Conservation (phyloP, 2,888 invertebrate genomes). For the Phyto melanocephala region DNA sequence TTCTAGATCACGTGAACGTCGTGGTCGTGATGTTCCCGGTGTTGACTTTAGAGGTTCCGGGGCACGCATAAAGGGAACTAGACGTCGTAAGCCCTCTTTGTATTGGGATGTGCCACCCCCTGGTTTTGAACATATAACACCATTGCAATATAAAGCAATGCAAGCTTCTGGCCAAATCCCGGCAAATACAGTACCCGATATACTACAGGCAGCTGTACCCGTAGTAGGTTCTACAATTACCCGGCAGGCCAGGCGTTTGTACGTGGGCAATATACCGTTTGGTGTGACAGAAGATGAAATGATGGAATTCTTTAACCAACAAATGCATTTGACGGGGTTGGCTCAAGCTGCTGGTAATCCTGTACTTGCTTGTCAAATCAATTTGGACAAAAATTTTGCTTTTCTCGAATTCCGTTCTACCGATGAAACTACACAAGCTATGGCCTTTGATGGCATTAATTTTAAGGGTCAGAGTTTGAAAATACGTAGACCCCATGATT, state of each 20-base stretch:
- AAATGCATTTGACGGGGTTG: slow-evolving; percentile 98
- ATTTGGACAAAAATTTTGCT: slow-evolving; percentile 99
- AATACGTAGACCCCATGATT: slow-evolving; percentile 97
- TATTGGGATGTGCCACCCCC: slow-evolving; percentile 99
- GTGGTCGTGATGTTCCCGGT: slow-evolving; percentile 65
- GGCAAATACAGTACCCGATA: slow-evolving; percentile 93
- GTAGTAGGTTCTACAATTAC: slow-evolving; percentile 98
- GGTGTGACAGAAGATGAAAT: slow-evolving; percentile 99
- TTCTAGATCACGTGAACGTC: slow-evolving; percentile 75
- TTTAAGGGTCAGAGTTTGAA: slow-evolving; percentile 99
- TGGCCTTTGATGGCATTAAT: slow-evolving; percentile 99
- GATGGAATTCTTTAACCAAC: slow-evolving; percentile 99
- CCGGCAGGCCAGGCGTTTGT: slow-evolving; percentile 93
- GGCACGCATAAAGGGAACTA: slow-evolving; percentile 79
- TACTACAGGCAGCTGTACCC: slow-evolving; percentile 96
- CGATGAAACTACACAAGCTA: slow-evolving; percentile 99
- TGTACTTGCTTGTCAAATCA: slow-evolving; percentile 98
- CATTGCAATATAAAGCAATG: slow-evolving; percentile 94
- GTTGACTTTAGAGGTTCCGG: slow-evolving; percentile 64
- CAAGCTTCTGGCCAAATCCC: slow-evolving; percentile 97
- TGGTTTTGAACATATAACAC: slow-evolving; percentile 98
- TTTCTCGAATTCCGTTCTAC: slow-evolving; percentile 97
- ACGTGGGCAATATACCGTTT: slow-evolving; percentile 99
- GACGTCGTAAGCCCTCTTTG: slow-evolving; percentile 92
- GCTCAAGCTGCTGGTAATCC: slow-evolving; percentile 99